Conservation (phyloP, 35 echinoderm and acorn worm genomes). For the Strongylocentrotus purpuratus region DNA sequence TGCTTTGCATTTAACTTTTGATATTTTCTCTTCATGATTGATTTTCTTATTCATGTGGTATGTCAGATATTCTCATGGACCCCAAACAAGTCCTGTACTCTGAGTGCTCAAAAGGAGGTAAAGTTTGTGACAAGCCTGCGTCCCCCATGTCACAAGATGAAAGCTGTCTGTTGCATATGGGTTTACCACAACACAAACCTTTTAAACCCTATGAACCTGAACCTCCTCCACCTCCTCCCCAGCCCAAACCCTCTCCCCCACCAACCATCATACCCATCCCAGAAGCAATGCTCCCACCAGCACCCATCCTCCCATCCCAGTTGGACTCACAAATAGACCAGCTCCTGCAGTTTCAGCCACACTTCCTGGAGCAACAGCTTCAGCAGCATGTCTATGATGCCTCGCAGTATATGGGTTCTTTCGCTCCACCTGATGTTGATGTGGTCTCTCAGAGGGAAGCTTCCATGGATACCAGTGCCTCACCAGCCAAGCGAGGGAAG, state of each 20-base stretch:
- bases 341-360: constrained; percentile 44
- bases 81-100: constrained; percentile 67
- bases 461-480: neutral
- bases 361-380: constrained; percentile 50
- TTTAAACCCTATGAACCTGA: constrained; percentile 36
- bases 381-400: constrained; percentile 45
- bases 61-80: constrained; percentile 72
- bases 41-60: constrained; percentile 35
- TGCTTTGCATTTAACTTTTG: neutral
- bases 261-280: constrained; percentile 1
- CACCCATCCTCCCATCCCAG: constrained; percentile 28
- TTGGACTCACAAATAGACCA: constrained; percentile 50
- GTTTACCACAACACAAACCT: constrained; percentile 12
- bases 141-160: constrained; percentile 46
- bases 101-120: constrained; percentile 55
- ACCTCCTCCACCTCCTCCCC: neutral
- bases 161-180: constrained; percentile 57
- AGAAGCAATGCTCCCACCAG: constrained; percentile 19
- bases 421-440: neutral
- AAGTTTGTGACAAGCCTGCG: constrained; percentile 39
- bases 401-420: constrained; percentile 8
- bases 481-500: neutral
- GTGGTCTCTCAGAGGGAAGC: neutral
- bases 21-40: neutral
- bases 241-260: neutral